Base-by-base conservation (phyloP, 2,888 invertebrate species). In the Euzophera pinguis region DNA sequence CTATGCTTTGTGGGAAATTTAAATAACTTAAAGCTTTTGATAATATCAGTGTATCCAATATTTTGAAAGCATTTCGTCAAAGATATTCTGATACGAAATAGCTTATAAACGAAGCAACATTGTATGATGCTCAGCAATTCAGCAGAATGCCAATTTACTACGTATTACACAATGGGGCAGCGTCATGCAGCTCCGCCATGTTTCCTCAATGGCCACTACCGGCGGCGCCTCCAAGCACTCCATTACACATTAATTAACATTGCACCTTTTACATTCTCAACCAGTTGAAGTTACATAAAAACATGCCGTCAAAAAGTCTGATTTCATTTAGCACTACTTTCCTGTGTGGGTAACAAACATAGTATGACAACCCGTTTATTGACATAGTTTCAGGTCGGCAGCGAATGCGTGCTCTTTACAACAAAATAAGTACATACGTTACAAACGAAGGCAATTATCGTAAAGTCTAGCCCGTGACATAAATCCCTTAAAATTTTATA, bases 251-350 rank as follows among this genome's bases (percentile, higher is more conserved):
- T 10, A 88, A 71, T 78, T 85, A 88, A 87, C 87, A 89, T 89
- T 89, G 89, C 89, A 88, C 89, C 86, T 84, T 84, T 75, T 68
- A 71, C 64, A 78, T 74, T 75, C 70, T 71, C 75, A 80, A 75
- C 74, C 81, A 78, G 74, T 75, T 73, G 75, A 75, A 71, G 62
- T 73, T 78, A 78, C 76, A 81, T 75, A 78, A 78, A 79, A 80
- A 81, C 78, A 75, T 78, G 67, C 74, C 68, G 68, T 77, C 75
- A 69, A 80, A 78, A 81, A 78, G 69, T 74, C 61, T 69, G 57
- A 61, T 72, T 63, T 63, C 61, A 63, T 68, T 71, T 67, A 69
- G 63, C 66, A 63, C 61, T 69, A 67, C 59, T 63, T 65, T 54
- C 60, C 58, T 61, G 65, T 60, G 54, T 53, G 56, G 62, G 61